phyloP scores from a whole-genome alignment of 2,888 invertebrate genomes.

The Linyphia triangularis region DNA sequence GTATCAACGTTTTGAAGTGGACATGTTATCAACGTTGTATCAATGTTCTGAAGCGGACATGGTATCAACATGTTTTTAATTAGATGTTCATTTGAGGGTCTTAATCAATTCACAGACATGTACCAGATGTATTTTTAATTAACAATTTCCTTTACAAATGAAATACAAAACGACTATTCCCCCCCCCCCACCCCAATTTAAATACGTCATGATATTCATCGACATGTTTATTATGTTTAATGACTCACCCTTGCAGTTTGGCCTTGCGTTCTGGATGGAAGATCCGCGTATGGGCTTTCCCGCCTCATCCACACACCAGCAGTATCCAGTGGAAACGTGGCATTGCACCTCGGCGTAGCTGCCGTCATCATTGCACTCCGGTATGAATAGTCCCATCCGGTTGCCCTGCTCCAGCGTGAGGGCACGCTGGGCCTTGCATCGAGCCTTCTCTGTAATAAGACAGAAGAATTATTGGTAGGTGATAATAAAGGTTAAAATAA shows the following conservation, averaged over 20 bases:
- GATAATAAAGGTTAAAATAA: too few species aligned
- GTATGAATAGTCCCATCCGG: constrained; percentile 82
- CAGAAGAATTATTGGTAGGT: neutral
- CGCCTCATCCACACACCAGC: constrained; percentile 94
- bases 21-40: too few species aligned
- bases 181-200: neutral
- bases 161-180: neutral
- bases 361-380: constrained; percentile 90
- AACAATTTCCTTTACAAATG: neutral
- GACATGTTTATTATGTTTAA: neutral
- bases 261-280: constrained; percentile 81
- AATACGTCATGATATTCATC: neutral
- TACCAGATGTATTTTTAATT: neutral
- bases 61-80: too few species aligned
- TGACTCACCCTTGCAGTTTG: constrained; percentile 61
- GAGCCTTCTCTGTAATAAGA: constrained; percentile 51
- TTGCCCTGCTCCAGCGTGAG: constrained; percentile 25
- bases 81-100: too few species aligned
- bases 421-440: constrained; percentile 57
- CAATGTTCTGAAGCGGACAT: too few species aligned
- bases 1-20: too few species aligned
- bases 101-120: too few species aligned
- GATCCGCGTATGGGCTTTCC: constrained; percentile 91
- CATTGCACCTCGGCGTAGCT: constrained; percentile 92
- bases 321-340: constrained; percentile 86